Percentiles rank a stretch among this genome's conserved stretches.
Evolutionary conservation across 2,888 invertebrate genomes (phyloP).

Genomic region (Oscheius onirici): DNA sequence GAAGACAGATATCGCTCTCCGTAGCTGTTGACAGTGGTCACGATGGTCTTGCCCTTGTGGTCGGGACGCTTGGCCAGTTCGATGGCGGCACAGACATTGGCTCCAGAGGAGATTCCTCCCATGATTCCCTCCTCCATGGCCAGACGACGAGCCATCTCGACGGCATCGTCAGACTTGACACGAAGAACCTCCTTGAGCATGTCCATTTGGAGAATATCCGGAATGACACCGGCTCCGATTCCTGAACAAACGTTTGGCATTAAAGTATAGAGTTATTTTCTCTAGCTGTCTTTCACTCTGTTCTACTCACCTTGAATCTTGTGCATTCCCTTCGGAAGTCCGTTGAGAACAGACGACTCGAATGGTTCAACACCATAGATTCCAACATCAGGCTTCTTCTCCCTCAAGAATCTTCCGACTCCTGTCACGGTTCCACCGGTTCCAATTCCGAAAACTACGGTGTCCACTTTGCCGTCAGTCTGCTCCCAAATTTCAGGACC

Average conservation of each 20-base stretch:
- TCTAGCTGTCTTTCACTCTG: not conserved
- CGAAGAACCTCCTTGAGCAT: slow-evolving; percentile 41
- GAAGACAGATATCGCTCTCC: slow-evolving; percentile 56
- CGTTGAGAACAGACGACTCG: slow-evolving; percentile 55
- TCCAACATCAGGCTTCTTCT: slow-evolving; percentile 45
- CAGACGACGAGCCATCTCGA: slow-evolving; percentile 51
- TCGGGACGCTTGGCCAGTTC: slow-evolving; percentile 51
- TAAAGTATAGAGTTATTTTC: too few species aligned
- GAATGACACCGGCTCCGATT: slow-evolving; percentile 57
- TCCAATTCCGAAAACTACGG: slow-evolving; percentile 66
- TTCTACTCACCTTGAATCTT: slow-evolving; percentile 49
- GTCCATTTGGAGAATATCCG: slow-evolving; percentile 40
- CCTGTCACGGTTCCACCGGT: slow-evolving; percentile 64
- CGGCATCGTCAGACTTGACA: slow-evolving; percentile 48
- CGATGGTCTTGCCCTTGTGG: slow-evolving; percentile 56
- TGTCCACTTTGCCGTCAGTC: slow-evolving; percentile 66
- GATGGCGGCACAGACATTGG: slow-evolving; percentile 55
- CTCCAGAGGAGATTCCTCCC: slow-evolving; percentile 56
- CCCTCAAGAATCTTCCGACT: slow-evolving; percentile 43
- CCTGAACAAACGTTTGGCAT: slow-evolving; percentile 30
- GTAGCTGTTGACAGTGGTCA: slow-evolving; percentile 54
- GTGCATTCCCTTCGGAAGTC: slow-evolving; percentile 44
- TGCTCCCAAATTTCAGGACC: slow-evolving; percentile 71
- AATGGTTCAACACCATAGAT: slow-evolving; percentile 53
- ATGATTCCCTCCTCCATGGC: slow-evolving; percentile 53